phyloP scores from a whole-genome alignment of 2,113 vertebrate genomes.

The Nicator chloris region DNA sequence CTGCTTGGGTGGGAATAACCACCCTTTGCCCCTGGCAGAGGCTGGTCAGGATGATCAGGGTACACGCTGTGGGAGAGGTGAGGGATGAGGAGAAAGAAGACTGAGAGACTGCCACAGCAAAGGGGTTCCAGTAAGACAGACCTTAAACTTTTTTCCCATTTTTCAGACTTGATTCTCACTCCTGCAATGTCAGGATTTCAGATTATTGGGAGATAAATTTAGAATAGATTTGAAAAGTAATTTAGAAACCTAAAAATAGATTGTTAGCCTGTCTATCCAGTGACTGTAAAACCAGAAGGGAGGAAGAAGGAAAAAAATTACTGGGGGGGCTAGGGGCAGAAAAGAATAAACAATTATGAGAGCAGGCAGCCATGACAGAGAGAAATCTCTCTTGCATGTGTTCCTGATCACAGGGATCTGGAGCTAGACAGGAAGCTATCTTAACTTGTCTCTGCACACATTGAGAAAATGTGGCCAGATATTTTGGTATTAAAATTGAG shows the following conservation, averaged over 20 bases:
- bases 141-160: not conserved
- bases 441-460: not conserved
- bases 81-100: not conserved
- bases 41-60: not conserved
- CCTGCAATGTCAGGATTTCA: not conserved
- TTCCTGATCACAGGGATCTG: not conserved
- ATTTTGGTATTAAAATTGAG: not conserved
- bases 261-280: not conserved
- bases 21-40: not conserved
- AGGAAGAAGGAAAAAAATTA: not conserved
- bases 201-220: constrained; percentile 38
- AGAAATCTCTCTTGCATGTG: not conserved
- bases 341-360: not conserved
- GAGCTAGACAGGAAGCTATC: not conserved
- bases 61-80: not conserved
- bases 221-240: constrained; percentile 17
- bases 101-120: not conserved
- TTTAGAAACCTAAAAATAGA: constrained; percentile 27
- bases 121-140: not conserved
- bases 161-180: not conserved
- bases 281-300: not conserved
- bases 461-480: not conserved
- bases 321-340: not conserved
- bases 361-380: not conserved
- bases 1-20: not conserved